phyloP scores from a whole-genome alignment of 2,113 vertebrate genomes.

The Vidua macroura region DNA sequence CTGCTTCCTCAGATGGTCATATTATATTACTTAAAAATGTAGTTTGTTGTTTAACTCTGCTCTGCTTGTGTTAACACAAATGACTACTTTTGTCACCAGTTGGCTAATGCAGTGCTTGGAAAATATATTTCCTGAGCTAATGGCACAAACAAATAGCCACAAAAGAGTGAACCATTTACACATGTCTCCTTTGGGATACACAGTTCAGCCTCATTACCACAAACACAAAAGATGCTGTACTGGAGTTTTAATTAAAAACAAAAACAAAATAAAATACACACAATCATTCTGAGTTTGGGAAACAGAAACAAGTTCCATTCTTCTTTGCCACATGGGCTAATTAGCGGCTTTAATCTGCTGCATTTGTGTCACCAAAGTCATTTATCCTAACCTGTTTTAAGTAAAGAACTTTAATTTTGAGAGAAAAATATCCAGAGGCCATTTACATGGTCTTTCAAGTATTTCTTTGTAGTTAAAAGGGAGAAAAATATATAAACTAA shows the following conservation, averaged over 20 bases:
- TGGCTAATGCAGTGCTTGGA: slow-evolving; percentile 14
- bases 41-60: not conserved
- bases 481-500: not conserved
- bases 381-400: not conserved
- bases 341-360: not conserved
- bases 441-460: not conserved
- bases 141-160: slow-evolving; percentile 18
- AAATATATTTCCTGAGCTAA: slow-evolving; percentile 48
- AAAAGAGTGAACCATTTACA: slow-evolving; percentile 43
- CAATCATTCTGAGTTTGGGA: not conserved
- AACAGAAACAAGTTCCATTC: slow-evolving; percentile 1
- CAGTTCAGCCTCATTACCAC: slow-evolving; percentile 27
- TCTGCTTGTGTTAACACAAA: not conserved
- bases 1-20: slow-evolving; percentile 3
- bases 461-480: not conserved
- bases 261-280: slow-evolving; percentile 32
- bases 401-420: not conserved
- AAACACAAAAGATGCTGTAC: slow-evolving; percentile 28
- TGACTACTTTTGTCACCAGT: slow-evolving; percentile 5
- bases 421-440: not conserved
- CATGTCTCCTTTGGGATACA: slow-evolving; percentile 41
- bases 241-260: slow-evolving; percentile 46
- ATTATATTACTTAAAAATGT: not conserved
- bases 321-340: not conserved
- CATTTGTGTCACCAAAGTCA: not conserved